phyloP scores from a whole-genome alignment of 2,797 vertebrate genomes.

The Aldrovandia affinis region DNA sequence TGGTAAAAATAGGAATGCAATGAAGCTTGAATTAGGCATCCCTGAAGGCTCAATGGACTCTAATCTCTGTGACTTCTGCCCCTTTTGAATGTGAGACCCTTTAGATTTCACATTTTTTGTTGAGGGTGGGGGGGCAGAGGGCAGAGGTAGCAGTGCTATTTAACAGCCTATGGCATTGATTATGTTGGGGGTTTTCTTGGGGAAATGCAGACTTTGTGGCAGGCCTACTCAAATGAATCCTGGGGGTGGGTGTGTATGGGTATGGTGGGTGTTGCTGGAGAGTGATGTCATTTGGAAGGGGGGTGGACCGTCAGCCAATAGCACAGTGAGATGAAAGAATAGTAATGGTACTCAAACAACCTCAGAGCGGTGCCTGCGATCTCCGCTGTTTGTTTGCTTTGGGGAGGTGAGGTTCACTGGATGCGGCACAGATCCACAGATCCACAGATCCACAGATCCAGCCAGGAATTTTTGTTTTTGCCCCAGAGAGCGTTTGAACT shows the following conservation, averaged over 20 bases:
- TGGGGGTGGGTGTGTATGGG: neutral
- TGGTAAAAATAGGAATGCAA: conserved; percentile 10
- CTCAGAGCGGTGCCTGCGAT: neutral
- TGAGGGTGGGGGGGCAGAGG: no score
- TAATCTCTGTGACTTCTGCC: neutral
- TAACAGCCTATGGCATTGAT: neutral
- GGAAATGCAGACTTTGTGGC: neutral
- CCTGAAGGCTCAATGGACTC: neutral
- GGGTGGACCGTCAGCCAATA: neutral
- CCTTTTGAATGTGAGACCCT: neutral
- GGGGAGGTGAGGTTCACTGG: neutral
- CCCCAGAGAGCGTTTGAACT: no score
- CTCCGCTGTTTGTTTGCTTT: neutral
- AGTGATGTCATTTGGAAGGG: neutral
- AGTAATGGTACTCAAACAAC: neutral
- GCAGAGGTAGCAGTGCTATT: neutral
- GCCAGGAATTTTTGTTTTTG: neutral
- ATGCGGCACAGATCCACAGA: neutral
- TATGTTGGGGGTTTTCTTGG: neutral
- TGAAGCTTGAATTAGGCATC: neutral
- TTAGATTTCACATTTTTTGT: neutral
- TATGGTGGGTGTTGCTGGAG: neutral
- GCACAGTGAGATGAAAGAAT: neutral
- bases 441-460: no score
- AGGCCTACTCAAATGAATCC: neutral